Conservation (phyloP, 2,797 vertebrate genomes). For the Notamacropus eugenii region DNA sequence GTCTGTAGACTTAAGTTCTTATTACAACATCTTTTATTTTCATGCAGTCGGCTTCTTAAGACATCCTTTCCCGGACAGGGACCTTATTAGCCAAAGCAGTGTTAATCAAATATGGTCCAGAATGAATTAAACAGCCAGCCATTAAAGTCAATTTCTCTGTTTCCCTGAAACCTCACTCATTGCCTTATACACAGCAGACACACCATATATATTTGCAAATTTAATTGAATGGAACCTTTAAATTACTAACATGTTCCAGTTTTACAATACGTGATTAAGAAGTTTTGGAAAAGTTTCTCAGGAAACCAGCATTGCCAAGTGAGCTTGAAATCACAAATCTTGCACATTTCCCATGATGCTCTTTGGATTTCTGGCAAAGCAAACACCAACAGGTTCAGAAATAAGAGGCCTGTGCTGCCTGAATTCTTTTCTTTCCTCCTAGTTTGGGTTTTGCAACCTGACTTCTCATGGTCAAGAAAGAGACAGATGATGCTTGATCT, state of each 20-base stretch:
- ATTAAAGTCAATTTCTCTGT: neutral
- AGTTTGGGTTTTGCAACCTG: constrained; percentile 77
- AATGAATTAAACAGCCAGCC: neutral
- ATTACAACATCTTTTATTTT: rapidly evolving
- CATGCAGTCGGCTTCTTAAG: neutral
- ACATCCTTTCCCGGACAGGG: neutral
- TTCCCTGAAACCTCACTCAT: neutral
- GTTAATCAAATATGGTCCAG: neutral
- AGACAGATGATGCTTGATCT: constrained; percentile 57
- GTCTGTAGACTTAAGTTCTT: neutral
- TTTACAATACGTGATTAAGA: constrained; percentile 36
- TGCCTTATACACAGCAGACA: neutral
- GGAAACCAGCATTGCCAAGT: constrained; percentile 71
- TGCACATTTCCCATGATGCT: constrained; percentile 72
- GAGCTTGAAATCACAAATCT: constrained; percentile 67
- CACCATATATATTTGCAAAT: neutral
- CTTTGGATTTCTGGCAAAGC: constrained; percentile 74
- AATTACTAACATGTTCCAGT: too few relatives aligned
- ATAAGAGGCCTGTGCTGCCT: constrained; percentile 56
- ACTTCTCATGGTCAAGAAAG: constrained; percentile 47
- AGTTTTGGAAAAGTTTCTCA: constrained; percentile 70
- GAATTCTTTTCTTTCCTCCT: constrained; percentile 72
- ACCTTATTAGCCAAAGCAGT: neutral
- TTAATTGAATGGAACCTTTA: neutral
- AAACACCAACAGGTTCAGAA: constrained; percentile 72